These are phyloP conservation scores for Pseudolycoriella hygida DNA, from an alignment of 2,888 invertebrate genomes.

Conservation along the genomic window DNA sequence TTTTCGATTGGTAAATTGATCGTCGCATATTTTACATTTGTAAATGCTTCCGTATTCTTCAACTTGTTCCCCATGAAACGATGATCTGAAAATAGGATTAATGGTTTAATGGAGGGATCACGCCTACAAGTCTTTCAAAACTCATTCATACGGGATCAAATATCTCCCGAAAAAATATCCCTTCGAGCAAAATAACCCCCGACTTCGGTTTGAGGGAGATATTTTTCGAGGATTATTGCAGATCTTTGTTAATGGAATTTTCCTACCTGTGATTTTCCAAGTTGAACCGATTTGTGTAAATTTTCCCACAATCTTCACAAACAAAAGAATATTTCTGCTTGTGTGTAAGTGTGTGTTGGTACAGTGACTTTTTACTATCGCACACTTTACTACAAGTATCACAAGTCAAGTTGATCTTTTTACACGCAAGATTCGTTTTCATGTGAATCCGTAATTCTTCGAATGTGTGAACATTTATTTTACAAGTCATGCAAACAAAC, in stretches of 20 bases:
- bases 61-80: slow-evolving; percentile 6
- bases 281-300: slow-evolving; percentile 7
- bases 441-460: slow-evolving; percentile 6
- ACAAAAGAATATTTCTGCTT: slow-evolving; percentile 3
- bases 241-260: too few species aligned
- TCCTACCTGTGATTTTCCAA: slow-evolving; percentile 6
- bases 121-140: too few species aligned
- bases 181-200: too few species aligned
- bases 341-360: slow-evolving; percentile 6
- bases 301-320: slow-evolving; percentile 9
- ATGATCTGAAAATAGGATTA: too few species aligned
- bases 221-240: too few species aligned
- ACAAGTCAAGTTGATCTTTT: slow-evolving; percentile 5
- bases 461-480: slow-evolving; percentile 5
- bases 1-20: slow-evolving; percentile 7
- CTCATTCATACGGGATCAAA: too few species aligned
- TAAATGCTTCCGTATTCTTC: slow-evolving; percentile 7
- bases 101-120: too few species aligned
- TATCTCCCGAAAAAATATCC: too few species aligned
- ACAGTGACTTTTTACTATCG: slow-evolving; percentile 6
- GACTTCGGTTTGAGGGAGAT: too few species aligned
- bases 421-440: slow-evolving; percentile 4
- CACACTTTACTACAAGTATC: slow-evolving; percentile 6
- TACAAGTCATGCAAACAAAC: slow-evolving; percentile 8
- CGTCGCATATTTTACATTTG: slow-evolving; percentile 7